Evolutionary conservation across 1,140 invertebrate species (phyloP).

Genomic region (fruit fly (Drosophila melanogaster)): Release_6_plus_ISO1_MT NT_033779.5:10720501-10721000

Average conservation of each 20-base stretch:
- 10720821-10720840: conserved; percentile 83
- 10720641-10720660: conserved; percentile 77
- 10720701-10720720: conserved; percentile 57
- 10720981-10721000: conserved; percentile 19
- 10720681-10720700: conserved; percentile 67
- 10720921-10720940: conserved; percentile 75
- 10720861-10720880: conserved; percentile 43
- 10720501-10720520: not conserved
- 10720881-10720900: conserved; percentile 31
- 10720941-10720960: conserved; percentile 83
- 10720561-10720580: conserved; percentile 3
- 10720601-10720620: conserved; percentile 31
- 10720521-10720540: not conserved
- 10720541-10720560: not conserved
- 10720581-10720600: conserved; percentile 71
- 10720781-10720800: conserved; percentile 65
- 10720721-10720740: conserved; percentile 31
- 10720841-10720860: conserved; percentile 77
- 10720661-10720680: conserved; percentile 43
- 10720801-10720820: conserved; percentile 84
- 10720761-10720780: conserved; percentile 1
- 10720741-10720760: not conserved
- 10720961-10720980: conserved; percentile 73
- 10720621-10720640: conserved; percentile 28
- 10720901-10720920: conserved; percentile 19